Evolutionary conservation across 2,113 vertebrate genomes (phyloP), one percentile per base, ranked within the genome.

Genomic region (Dasyprocta punctata): DNA sequence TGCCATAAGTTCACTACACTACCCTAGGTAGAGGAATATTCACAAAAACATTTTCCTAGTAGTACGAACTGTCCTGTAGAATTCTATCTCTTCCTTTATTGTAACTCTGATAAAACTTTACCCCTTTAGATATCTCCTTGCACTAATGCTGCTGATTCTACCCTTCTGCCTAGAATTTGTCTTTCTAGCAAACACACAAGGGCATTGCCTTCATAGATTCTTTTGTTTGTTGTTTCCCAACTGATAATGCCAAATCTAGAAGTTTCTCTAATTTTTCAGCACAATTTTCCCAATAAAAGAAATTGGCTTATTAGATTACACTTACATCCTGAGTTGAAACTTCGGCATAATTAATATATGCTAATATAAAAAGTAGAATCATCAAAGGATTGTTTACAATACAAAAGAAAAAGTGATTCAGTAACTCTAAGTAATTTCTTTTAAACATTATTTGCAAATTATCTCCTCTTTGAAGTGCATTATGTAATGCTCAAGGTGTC

Each of bases 271-370:
- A 89, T 96, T 96, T 94, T 97, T 96, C 61, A 75, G 41, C 7
- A 94, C 67, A 97, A 96, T 94, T 97, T 95, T 97, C 44, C 30
- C 12, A 89, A 95, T 20, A 49, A 61, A 90, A 82, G 96, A 97
- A 97, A 38, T 17, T 97, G 95, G 54, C 61, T 96, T 98, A 96
- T 97, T 94, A 96, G 96, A 88, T 95, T 95, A 93, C 85, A 58
- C 36, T 89, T 96, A 56, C 81, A 96, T 90, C 85, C 69, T 73
- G 77, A 98, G 38, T 90, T 98, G 73, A 95, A 96, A 91, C 85
- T 36, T 96, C 98, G 97, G 69, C 49, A 97, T 98, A 98, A 98
- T 98, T 98, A 98, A 98, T 83, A 28, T 86, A 91, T 95, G 92
- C 83, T 97, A 98, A 98, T 98, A 97, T 96, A 84, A 98, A 98